Conservation (phyloP, 2,113 vertebrate genomes). For the Glaucidium brasilianum region DNA sequence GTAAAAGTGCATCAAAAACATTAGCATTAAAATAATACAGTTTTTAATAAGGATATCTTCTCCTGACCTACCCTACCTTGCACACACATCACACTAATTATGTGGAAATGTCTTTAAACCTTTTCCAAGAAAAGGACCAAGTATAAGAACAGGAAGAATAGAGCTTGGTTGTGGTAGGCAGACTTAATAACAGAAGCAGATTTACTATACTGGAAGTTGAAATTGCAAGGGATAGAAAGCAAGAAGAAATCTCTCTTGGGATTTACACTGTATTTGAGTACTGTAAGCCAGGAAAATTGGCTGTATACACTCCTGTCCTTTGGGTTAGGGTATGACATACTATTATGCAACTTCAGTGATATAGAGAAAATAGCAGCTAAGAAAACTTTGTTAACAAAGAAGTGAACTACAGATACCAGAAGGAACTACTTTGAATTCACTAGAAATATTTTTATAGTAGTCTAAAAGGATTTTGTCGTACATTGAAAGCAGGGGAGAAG, state of each 20-base stretch:
- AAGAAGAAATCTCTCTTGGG: background rate
- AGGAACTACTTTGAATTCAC: background rate
- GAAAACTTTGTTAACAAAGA: background rate
- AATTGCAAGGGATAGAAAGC: background rate
- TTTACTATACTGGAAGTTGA: background rate
- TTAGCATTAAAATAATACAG: background rate
- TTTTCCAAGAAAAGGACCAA: background rate
- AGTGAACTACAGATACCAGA: background rate
- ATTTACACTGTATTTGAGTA: background rate
- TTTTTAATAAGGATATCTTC: background rate
- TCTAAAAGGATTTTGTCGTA: background rate
- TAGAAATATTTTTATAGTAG: background rate
- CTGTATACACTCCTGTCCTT: background rate
- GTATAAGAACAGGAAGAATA: background rate
- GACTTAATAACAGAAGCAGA: background rate
- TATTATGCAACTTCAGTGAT: background rate
- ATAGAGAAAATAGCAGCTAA: background rate
- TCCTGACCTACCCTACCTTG: background rate
- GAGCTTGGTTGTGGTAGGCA: background rate
- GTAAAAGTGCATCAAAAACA: background rate
- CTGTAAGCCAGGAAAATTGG: background rate
- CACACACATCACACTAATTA: background rate
- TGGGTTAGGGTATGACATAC: background rate
- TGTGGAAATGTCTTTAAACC: background rate
- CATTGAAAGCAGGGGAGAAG: background rate